A percentile compares a stretch with the other conserved stretches of the same genome.
Evolutionary conservation across 2,888 invertebrate species (phyloP).

Genomic region (Argynnis bischoffii): DNA sequence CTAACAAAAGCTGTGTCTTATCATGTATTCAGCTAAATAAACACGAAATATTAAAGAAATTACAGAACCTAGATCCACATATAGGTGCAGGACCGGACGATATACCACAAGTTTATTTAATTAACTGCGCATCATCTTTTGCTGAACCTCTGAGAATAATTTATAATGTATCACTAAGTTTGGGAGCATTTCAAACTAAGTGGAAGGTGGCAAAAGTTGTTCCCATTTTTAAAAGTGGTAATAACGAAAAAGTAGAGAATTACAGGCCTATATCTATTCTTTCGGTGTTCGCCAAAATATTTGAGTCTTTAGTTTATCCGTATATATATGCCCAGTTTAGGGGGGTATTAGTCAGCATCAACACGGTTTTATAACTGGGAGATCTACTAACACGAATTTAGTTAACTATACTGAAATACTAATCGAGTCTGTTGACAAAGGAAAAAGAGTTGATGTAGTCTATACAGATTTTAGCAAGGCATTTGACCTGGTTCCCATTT

Average conservation of each 20-base stretch:
- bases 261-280: neutral
- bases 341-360: conserved; percentile 1
- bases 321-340: neutral
- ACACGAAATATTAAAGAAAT: no score
- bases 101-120: conserved; percentile 5
- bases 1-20: no score
- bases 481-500: conserved; percentile 4
- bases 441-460: no score
- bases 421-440: no score
- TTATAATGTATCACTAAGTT: neutral
- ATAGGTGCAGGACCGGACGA: conserved; percentile 1
- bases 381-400: neutral
- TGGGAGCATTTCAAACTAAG: neutral
- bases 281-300: no score
- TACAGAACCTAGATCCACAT: no score
- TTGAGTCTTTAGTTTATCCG: no score
- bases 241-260: conserved; percentile 3
- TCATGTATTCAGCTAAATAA: neutral
- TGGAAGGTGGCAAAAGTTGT: conserved; percentile 26
- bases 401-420: no score
- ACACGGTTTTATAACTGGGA: conserved; percentile 8
- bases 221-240: conserved; percentile 16
- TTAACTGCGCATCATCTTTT: neutral
- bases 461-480: neutral
- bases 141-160: conserved; percentile 3